Percentiles rank a stretch among this genome's conserved stretches.
Evolutionary conservation across 64 coral and sea anemone species (phyloP).

Genomic region (Pachyseris speciosa): DNA sequence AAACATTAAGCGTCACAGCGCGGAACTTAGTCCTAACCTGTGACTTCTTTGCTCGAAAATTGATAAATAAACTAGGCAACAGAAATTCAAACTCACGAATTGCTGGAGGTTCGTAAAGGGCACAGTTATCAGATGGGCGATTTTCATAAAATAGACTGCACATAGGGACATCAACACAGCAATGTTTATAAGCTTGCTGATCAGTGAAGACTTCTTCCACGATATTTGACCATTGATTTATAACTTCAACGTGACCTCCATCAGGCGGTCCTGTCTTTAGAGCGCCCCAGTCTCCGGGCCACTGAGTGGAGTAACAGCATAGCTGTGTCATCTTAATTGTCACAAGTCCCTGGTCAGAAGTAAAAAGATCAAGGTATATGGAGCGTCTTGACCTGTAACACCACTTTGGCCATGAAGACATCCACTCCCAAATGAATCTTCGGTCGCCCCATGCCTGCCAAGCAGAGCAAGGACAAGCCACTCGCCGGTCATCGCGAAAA

Average conservation of each 20-base stretch:
- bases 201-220: not conserved
- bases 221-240: not conserved
- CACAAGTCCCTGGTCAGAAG: no score
- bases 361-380: no score
- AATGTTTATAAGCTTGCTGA: not conserved
- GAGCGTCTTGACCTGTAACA: not conserved
- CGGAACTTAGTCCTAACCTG: no score
- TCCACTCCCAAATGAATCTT: constrained; percentile 7
- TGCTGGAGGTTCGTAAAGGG: constrained; percentile 7
- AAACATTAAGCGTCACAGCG: no score
- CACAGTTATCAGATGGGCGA: constrained; percentile 30
- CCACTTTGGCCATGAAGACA: not conserved
- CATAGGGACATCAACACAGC: constrained; percentile 31
- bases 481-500: not conserved
- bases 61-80: not conserved
- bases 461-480: constrained; percentile 22
- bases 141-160: constrained; percentile 9
- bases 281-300: not conserved
- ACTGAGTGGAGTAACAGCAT: constrained; percentile 34
- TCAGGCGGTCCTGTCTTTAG: not conserved
- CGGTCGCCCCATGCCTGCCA: constrained; percentile 20
- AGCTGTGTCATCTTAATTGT: not conserved
- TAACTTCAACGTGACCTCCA: not conserved
- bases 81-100: constrained; percentile 8
- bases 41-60: no score